Evolutionary conservation across 2,113 vertebrate genomes (phyloP).

Genomic region (Melozone crissalis): DNA sequence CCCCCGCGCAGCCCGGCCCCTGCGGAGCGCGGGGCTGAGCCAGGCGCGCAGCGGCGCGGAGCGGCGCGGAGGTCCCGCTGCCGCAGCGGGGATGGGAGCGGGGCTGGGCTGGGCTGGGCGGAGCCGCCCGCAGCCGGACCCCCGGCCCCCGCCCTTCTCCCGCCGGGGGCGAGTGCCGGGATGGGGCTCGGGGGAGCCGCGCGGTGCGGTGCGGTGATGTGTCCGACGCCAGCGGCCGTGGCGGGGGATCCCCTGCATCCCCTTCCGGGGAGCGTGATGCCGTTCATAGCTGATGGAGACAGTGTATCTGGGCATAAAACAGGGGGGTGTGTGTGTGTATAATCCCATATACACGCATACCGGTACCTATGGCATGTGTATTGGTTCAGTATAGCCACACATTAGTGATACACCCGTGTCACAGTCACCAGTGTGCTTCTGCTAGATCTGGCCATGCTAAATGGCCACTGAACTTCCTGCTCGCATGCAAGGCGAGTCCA

Average conservation of each 20-base stretch:
- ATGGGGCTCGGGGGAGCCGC: background rate
- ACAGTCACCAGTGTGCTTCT: rapidly evolving
- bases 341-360: rapidly evolving
- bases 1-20: conserved; percentile 27
- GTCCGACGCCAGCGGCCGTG: background rate
- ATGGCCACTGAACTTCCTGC: background rate
- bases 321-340: background rate
- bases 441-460: rapidly evolving
- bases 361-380: rapidly evolving
- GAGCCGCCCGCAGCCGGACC: background rate
- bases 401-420: rapidly evolving
- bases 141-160: background rate
- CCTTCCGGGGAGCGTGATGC: background rate
- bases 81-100: background rate
- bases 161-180: background rate
- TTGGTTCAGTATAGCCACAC: rapidly evolving
- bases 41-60: conserved; percentile 40
- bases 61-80: conserved; percentile 8
- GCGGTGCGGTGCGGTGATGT: background rate
- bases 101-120: background rate
- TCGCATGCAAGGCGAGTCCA: rapidly evolving
- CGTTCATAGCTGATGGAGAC: background rate
- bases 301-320: rapidly evolving
- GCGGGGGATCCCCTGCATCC: background rate
- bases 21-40: conserved; percentile 57